These are phyloP conservation scores for Ceyx margarethae DNA, from an alignment of 2,113 vertebrate genomes.

Conservation along the genomic window DNA sequence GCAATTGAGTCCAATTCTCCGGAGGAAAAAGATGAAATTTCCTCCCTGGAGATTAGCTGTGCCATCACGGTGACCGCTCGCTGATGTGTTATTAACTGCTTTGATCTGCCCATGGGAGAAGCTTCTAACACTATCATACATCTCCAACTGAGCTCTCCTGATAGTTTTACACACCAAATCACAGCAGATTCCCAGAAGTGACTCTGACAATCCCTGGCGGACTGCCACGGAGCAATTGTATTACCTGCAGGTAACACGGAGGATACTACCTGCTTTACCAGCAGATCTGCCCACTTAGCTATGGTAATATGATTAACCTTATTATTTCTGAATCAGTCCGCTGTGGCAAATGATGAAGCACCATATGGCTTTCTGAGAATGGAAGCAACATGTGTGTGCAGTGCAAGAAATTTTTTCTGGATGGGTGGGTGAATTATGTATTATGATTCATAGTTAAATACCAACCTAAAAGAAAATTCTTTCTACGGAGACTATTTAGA, in stretches of 20 bases:
- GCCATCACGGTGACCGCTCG: background rate
- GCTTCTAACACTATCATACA: background rate
- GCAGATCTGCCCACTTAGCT: background rate
- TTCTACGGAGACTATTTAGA: constrained; percentile 35
- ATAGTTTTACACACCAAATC: background rate
- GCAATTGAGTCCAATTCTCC: background rate
- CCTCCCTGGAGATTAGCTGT: constrained; percentile 4
- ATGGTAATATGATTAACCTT: constrained; percentile 38
- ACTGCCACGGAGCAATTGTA: background rate
- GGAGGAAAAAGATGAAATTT: background rate
- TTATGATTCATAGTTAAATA: constrained; percentile 56
- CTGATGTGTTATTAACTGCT: constrained; percentile 5
- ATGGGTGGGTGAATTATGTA: constrained; percentile 26
- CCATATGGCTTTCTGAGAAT: constrained; percentile 43
- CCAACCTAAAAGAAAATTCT: constrained; percentile 31
- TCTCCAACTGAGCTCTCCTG: background rate
- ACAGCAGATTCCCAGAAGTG: background rate
- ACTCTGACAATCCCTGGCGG: background rate
- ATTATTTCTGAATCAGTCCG: constrained; percentile 47
- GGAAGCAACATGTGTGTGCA: background rate
- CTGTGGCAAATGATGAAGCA: constrained; percentile 3
- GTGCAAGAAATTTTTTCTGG: constrained; percentile 14
- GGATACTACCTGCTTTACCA: background rate
- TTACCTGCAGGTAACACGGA: background rate
- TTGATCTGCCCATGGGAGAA: constrained; percentile 30